Conservation (phyloP, 2,797 vertebrate species). For the Tragopan temminckii region DNA sequence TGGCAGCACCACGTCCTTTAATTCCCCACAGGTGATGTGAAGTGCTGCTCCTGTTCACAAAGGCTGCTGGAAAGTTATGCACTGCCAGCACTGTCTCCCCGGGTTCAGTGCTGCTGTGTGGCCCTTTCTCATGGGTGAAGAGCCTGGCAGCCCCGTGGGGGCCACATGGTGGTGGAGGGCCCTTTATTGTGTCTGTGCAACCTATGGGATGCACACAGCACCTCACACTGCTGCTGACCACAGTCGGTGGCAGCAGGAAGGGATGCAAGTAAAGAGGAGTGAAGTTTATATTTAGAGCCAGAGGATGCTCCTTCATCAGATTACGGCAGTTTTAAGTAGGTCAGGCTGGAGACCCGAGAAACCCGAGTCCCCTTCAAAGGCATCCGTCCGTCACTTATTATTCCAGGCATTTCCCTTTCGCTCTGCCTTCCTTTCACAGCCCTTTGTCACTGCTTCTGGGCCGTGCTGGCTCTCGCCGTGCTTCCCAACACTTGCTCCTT, state of each 20-base stretch:
- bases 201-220: rapidly evolving
- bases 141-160: background rate
- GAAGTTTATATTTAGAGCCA: conserved; percentile 41
- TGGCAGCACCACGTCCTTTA: background rate
- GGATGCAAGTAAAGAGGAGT: background rate
- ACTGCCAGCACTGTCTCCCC: rapidly evolving
- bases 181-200: background rate
- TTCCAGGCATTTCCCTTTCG: conserved; percentile 64
- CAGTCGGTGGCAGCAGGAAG: background rate
- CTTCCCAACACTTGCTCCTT: conserved; percentile 39
- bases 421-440: conserved; percentile 27
- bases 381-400: conserved; percentile 66
- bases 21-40: background rate
- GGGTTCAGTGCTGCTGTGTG: background rate
- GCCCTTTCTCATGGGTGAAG: background rate
- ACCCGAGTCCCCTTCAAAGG: conserved; percentile 69
- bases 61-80: rapidly evolving
- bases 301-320: conserved; percentile 62
- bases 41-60: background rate
- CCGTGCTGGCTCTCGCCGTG: background rate
- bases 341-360: conserved; percentile 65
- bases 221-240: background rate
- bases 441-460: conserved; percentile 4
- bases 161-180: rapidly evolving
- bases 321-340: conserved; percentile 67